These are phyloP conservation scores for Chymomyza amoena DNA, from an alignment of 2,888 invertebrate species.

Conservation along the genomic window DNA sequence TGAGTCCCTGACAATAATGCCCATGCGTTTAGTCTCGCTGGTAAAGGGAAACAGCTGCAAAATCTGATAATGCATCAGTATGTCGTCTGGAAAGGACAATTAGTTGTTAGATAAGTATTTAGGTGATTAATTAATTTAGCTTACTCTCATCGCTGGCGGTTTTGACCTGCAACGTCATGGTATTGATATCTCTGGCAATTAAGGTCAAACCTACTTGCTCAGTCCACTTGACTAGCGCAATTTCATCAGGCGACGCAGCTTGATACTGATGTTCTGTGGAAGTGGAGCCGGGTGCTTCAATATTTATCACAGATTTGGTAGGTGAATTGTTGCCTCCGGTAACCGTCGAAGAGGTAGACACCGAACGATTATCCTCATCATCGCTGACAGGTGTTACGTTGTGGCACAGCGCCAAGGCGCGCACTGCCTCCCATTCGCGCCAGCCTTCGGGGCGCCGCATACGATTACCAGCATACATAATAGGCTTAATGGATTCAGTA, in stretches of 20 bases:
- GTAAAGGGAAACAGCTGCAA: conserved; percentile 93
- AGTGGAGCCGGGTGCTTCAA: conserved; percentile 67
- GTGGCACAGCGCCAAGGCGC: conserved; percentile 97
- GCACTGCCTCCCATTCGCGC: conserved; percentile 92
- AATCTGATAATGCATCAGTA: conserved; percentile 84
- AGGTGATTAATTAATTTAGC: conserved; percentile 16
- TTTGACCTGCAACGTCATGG: conserved; percentile 80
- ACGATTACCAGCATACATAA: conserved; percentile 73
- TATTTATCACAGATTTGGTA: conserved; percentile 76
- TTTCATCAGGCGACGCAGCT: conserved; percentile 96
- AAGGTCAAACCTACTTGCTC: conserved; percentile 86
- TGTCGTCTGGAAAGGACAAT: conserved; percentile 73
- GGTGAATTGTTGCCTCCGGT: conserved; percentile 76
- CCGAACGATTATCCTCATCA: conserved; percentile 77
- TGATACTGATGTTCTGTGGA: conserved; percentile 80
- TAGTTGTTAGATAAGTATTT: not conserved
- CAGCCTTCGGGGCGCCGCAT: conserved; percentile 85
- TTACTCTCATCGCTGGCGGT: conserved; percentile 60
- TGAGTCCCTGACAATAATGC: conserved; percentile 91
- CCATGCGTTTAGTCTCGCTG: conserved; percentile 95
- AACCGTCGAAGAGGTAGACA: conserved; percentile 74
- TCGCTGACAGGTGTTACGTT: conserved; percentile 99
- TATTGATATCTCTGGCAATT: conserved; percentile 81
- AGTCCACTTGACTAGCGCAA: conserved; percentile 94
- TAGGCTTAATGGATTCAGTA: conserved; percentile 48